Evolutionary conservation across 2,797 vertebrate species (phyloP).

Genomic region (Pseudochromis fuscus): DNA sequence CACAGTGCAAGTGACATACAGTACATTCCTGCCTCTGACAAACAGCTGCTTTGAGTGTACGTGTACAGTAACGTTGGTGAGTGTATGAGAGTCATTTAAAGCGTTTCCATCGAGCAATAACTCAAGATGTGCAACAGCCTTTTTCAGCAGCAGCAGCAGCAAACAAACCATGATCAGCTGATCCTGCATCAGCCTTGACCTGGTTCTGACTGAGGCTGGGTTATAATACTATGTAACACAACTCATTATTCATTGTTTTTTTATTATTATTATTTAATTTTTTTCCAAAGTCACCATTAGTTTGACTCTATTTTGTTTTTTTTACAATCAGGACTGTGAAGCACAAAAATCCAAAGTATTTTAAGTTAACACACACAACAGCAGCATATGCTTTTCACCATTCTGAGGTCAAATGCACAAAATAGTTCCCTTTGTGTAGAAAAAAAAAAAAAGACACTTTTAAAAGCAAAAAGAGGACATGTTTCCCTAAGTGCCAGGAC

Average conservation of each 20-base stretch:
- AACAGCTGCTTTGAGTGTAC: conserved; percentile 10
- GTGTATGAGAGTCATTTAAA: conserved; percentile 13
- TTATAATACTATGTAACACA: no score
- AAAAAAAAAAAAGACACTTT: not conserved
- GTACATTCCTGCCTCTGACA: conserved; percentile 12
- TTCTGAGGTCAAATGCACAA: conserved; percentile 18
- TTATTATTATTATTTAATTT: not conserved
- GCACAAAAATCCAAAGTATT: not conserved
- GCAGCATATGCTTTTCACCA: conserved; percentile 8
- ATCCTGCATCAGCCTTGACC: conserved; percentile 14
- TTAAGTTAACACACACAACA: conserved; percentile 17
- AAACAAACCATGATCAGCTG: not conserved
- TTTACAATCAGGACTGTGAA: conserved; percentile 3
- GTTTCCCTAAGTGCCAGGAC: conserved; percentile 1
- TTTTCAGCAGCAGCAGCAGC: conserved; percentile 17
- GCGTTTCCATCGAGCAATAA: conserved; percentile 6
- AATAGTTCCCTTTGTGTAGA: conserved; percentile 37
- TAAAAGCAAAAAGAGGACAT: not conserved
- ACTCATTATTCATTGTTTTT: no score
- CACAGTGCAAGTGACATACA: conserved; percentile 32
- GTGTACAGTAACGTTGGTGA: conserved; percentile 16
- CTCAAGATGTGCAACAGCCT: conserved; percentile 2
- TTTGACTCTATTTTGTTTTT: conserved; percentile 1
- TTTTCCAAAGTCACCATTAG: not conserved
- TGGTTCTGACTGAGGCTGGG: conserved; percentile 1